Conservation (phyloP, 2,113 vertebrate genomes). For the Haemorhous mexicanus region DNA sequence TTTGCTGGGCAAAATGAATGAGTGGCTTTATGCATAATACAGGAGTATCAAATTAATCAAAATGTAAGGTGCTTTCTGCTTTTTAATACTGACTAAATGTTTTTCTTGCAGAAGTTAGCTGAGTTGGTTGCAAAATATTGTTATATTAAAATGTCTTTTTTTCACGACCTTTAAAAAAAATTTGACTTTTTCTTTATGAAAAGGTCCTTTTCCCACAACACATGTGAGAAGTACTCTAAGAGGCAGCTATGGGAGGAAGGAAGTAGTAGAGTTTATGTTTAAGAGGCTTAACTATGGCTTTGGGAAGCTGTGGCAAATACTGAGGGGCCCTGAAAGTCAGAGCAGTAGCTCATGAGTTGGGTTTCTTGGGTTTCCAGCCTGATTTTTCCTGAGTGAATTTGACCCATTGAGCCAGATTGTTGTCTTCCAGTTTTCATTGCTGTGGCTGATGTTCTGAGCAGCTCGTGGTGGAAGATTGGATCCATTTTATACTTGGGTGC, state of each 20-base stretch:
- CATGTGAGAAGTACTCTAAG: background rate
- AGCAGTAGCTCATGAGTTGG: background rate
- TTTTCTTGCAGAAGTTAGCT: constrained; percentile 26
- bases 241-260: background rate
- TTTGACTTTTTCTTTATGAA: background rate
- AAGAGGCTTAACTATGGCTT: background rate
- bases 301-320: background rate
- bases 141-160: background rate
- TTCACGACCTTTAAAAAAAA: background rate
- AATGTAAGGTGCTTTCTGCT: constrained; percentile 45
- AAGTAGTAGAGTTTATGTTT: background rate
- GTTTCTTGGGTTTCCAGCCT: background rate
- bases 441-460: background rate
- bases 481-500: background rate
- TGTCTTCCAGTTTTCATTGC: background rate
- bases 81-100: constrained; percentile 38
- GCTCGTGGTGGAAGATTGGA: background rate
- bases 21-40: constrained; percentile 50
- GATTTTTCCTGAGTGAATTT: accelerated
- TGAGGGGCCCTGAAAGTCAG: background rate
- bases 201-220: background rate
- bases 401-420: background rate
- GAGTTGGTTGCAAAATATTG: background rate
- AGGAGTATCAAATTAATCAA: constrained; percentile 64
- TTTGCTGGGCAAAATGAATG: constrained; percentile 49